phyloP scores from a whole-genome alignment of 64 coral and sea anemone genomes.

The Catalaphyllia jardinei region DNA sequence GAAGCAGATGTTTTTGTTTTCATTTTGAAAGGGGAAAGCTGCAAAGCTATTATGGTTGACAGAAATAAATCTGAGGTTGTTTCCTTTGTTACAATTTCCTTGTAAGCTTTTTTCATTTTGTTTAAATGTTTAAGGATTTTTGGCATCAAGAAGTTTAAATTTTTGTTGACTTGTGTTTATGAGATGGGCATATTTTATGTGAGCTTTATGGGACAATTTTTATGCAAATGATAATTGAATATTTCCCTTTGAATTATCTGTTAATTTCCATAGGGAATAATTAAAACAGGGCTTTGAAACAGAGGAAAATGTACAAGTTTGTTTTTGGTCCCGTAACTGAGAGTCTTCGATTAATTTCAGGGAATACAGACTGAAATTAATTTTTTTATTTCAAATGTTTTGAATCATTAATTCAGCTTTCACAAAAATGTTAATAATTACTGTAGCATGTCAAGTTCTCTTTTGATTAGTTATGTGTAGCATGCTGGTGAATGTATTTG shows the following conservation, averaged over 20 bases:
- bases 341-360: neutral
- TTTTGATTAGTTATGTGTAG: neutral
- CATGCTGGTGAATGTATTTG: neutral
- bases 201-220: neutral
- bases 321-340: neutral
- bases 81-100: neutral
- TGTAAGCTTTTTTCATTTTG: too few species aligned
- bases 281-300: neutral
- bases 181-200: neutral
- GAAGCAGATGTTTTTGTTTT: constrained; percentile 24
- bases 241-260: neutral
- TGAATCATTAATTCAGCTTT: neutral
- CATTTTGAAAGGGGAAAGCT: neutral
- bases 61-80: neutral
- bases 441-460: neutral
- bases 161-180: neutral
- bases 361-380: neutral
- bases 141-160: neutral
- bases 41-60: neutral
- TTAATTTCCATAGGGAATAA: neutral
- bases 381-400: neutral
- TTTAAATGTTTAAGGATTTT: neutral
- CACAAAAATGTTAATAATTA: neutral
- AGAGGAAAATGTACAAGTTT: neutral
- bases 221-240: neutral